Evolutionary conservation across 2,888 invertebrate genomes (phyloP).

Genomic region (Enoplolaimus lenunculus): DNA sequence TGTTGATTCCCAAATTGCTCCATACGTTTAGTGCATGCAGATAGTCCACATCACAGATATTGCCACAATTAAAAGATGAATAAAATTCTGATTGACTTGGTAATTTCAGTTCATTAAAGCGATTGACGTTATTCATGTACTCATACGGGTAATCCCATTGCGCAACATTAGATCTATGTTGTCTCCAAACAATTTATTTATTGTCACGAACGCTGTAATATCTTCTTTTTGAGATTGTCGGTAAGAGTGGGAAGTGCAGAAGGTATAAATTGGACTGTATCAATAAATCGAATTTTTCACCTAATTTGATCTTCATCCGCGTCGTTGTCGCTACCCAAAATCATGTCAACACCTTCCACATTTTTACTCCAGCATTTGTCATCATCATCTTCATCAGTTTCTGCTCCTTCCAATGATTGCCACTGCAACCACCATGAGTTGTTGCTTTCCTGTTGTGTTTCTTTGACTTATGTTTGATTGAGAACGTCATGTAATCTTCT

Average conservation of each 20-base stretch:
- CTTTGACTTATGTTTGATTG: too few relatives aligned
- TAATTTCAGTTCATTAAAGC: neutral
- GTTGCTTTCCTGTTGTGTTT: too few relatives aligned
- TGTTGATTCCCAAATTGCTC: neutral
- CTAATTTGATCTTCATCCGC: neutral
- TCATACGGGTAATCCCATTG: neutral
- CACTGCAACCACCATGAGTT: too few relatives aligned
- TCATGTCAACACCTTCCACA: neutral
- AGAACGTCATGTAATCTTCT: too few relatives aligned
- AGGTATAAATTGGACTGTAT: neutral
- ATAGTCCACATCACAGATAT: neutral
- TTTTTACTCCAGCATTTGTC: too few relatives aligned
- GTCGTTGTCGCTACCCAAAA: neutral
- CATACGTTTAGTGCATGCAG: neutral
- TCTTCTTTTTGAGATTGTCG: neutral
- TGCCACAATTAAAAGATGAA: neutral
- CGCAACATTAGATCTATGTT: neutral
- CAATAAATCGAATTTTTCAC: neutral
- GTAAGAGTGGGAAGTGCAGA: neutral
- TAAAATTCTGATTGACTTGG: neutral
- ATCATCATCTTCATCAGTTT: too few relatives aligned
- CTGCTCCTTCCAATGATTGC: too few relatives aligned
- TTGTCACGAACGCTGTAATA: too few relatives aligned
- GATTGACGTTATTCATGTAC: neutral
- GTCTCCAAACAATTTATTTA: neutral